Evolutionary conservation across 2,888 invertebrate species (phyloP), one percentile per base, ranked within the genome.

Genomic region (Drosophila hamatofila): DNA sequence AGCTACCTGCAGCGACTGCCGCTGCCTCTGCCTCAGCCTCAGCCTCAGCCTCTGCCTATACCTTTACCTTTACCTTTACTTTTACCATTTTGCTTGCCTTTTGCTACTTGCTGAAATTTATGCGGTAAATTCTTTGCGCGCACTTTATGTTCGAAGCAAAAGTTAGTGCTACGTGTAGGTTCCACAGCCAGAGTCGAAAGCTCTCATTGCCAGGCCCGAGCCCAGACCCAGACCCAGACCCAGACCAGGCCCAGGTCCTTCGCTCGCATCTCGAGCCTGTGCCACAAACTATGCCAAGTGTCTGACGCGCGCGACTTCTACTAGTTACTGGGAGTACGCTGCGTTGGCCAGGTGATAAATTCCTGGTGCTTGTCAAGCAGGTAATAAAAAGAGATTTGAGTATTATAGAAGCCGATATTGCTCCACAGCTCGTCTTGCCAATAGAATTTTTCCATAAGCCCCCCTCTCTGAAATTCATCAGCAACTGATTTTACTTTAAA

Each of bases 121-220:
- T 87, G 86, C 86, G 86, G 86, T 87, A 87, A 87, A 87, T 87
- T 87, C 86, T 88, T 87, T 75, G 86, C 83, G 81, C 90, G 89
- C 89, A 86, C 88, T 86, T 86, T 86, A 86, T 83, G 88, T 89
- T 87, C 90, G 90, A 87, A 87, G 83, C 88, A 81, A 87, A 87
- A 87, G 86, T 87, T 87, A 87, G 88, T 84, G 89, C 88, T 89
- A 87, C 88, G 86, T 89, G 90, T 81, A 84, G 78, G 72, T 68
- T 73, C 57, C 54, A 35, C 62, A 57, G 37, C 30, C 27, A 18
- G 54, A 62, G 21, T 14, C 75, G 27, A 62, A 42, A 61, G 66
- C 77, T 57, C 57, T 58, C 48, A 71, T 42, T 59, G 59, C 39
- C 54, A 56, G 41, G 9, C 33, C 18, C 30, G 51, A 27, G 46